Conservation (phyloP, 1,140 invertebrate species). For the Metaphire vulgaris region DNA sequence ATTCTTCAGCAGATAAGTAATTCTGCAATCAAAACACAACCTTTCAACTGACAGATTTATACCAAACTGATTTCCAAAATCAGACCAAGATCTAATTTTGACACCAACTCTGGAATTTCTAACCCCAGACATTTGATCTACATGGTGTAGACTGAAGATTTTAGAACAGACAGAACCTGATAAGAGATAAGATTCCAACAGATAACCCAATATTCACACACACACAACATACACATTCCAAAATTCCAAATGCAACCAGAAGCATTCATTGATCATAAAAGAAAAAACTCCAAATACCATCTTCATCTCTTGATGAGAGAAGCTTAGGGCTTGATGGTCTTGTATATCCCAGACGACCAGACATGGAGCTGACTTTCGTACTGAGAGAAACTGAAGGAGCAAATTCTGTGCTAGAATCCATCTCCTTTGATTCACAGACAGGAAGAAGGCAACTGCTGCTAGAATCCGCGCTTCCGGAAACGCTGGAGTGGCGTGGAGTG, state of each 20-base stretch:
- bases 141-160: no score
- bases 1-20: no score
- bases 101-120: no score
- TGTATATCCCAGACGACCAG: background rate
- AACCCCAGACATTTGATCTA: no score
- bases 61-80: no score
- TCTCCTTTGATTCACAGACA: background rate
- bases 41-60: no score
- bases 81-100: no score
- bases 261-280: no score
- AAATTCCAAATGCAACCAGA: no score
- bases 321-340: background rate
- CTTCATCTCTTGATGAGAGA: background rate
- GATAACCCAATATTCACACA: background rate
- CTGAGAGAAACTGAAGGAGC: background rate
- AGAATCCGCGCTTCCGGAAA: background rate
- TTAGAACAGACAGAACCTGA: background rate
- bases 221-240: background rate
- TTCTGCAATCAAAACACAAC: no score
- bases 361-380: background rate
- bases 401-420: background rate
- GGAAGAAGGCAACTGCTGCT: background rate
- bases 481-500: background rate
- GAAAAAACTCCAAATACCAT: background rate
- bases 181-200: background rate